Conservation (phyloP, 1,140 invertebrate species). For the Drosophila azteca region DNA sequence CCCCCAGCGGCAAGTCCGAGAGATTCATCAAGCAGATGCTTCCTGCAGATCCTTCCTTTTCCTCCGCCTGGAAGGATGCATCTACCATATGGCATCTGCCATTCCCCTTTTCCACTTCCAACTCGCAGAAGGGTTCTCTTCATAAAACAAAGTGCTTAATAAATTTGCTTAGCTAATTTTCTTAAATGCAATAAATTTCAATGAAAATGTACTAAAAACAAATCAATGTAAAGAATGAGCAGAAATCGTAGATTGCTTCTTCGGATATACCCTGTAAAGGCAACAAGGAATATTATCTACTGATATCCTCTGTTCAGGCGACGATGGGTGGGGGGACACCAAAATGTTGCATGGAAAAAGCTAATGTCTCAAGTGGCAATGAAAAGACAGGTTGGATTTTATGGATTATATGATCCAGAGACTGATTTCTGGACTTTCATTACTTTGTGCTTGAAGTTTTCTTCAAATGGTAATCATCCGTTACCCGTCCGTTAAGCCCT, state of each 20-base stretch:
- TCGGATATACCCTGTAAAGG: conserved; percentile 19
- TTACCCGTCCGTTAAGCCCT: too few relatives aligned
- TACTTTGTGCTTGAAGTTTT: too few relatives aligned
- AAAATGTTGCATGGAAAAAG: too few relatives aligned
- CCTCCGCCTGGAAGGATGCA: conserved; percentile 1
- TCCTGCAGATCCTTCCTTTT: conserved; percentile 1
- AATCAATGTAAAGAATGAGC: conserved; percentile 40
- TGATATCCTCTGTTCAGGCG: too few relatives aligned
- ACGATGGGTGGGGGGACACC: too few relatives aligned
- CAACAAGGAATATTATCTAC: too few relatives aligned
- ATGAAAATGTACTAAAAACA: conserved; percentile 76
- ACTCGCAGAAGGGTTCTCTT: conserved; percentile 22
- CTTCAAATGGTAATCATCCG: too few relatives aligned
- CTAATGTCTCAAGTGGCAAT: too few relatives aligned
- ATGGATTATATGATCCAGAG: too few relatives aligned
- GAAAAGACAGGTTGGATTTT: too few relatives aligned
- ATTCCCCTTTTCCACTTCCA: background rate
- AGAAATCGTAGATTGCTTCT: conserved; percentile 9
- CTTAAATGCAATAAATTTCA: conserved; percentile 81
- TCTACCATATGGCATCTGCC: too few relatives aligned
- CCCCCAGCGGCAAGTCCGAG: conserved; percentile 16
- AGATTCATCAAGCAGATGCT: conserved; percentile 57
- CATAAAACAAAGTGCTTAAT: conserved; percentile 72
- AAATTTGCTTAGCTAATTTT: conserved; percentile 82
- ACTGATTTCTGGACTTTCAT: too few relatives aligned